Evolutionary conservation across 2,113 vertebrate genomes (phyloP), one percentile per base, ranked within the genome.

Genomic region (Salvelinus namaycush): DNA sequence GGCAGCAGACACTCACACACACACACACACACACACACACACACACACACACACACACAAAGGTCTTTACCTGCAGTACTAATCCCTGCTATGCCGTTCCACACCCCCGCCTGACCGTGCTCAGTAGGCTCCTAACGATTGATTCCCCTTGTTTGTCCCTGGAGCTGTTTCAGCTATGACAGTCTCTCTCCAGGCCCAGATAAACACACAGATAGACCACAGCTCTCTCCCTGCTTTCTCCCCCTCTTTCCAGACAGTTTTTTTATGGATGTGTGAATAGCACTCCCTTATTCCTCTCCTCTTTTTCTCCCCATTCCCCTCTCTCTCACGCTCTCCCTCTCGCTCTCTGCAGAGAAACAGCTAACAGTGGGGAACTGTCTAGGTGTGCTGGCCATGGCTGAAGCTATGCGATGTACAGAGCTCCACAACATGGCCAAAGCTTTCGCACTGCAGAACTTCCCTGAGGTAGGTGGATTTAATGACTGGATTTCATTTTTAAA

Each of bases 391-490:
- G 97, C 97, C 79, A 99, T 99, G 97, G 97, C 98, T 0, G 97
- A 98, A 88, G 98, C 98, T 68, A 98, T 99, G 97, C 95, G 92
- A 73, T 99, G 98, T 89, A 95, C 95, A 0, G 98, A 99, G 88
- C 94, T 99, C 34, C 97, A 97, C 91, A 98, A 97, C 92, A 99
- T 99, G 97, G 97, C 98, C 84, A 98, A 99, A 92, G 97, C 98
- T 3, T 99, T 96, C 0, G 98, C 98, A 0, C 94, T 99, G 91
- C 97, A 99, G 91, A 97, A 99, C 89, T 99, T 99, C 87, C 97
- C 97, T 0, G 98, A 99, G 86, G 98, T 92, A 76, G 31, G 87
- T 83, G 1, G 18, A 13, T 44, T 44, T 44, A 44, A 44, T 44
- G 39, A 9, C 2, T 11, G 39, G 39, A 11, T 11, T 44, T 2